Base-by-base conservation (phyloP, 2,888 invertebrate genomes). In the Aspidiotus rigidus region DNA sequence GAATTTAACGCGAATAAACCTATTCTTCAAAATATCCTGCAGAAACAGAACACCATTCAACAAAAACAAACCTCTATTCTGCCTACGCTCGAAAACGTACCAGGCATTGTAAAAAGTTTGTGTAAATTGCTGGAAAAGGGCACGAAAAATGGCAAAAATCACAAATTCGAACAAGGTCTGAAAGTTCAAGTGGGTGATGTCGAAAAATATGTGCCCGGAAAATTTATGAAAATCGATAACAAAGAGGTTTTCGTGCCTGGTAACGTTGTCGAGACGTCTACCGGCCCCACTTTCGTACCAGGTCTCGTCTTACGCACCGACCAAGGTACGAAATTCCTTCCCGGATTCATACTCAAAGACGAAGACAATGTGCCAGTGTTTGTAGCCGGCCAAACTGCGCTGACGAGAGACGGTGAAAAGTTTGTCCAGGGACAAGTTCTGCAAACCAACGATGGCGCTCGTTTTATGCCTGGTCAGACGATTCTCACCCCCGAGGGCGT, bases 201-300 rank as follows among this genome's bases (percentile, higher is more conserved):
- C 3, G 75, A 74, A 73, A 85, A 83, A 73, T 88, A 89, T 76
- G 77, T 89, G 60, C 83, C 85, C 2, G 89, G 89, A 0, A 87
- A 88, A 79, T 84, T 86, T 74, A 79, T 89, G 1, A 83, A 85
- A 72, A 87, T 87, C 0, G 85, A 86, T 62, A 82, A 82, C 70
- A 88, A 88, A 2, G 83, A 84, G 44, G 78, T 86, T 59, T 89
- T 89, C 75, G 84, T 89, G 13, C 88, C 89, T 0, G 89, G 89
- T 6, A 88, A 88, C 78, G 86, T 88, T 0, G 79, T 89, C 8
- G 81, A 84, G 73, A 88, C 87, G 5, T 85, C 86, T 61, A 80
- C 81, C 71, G 88, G 88, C 0, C 80, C 82, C 11, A 79, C 83
- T 63, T 90, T 89, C 77, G 84, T 87, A 53, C 88, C 89, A 17